Conservation (phyloP, 2,113 vertebrate genomes). For the Aptenodytes patagonicus region DNA sequence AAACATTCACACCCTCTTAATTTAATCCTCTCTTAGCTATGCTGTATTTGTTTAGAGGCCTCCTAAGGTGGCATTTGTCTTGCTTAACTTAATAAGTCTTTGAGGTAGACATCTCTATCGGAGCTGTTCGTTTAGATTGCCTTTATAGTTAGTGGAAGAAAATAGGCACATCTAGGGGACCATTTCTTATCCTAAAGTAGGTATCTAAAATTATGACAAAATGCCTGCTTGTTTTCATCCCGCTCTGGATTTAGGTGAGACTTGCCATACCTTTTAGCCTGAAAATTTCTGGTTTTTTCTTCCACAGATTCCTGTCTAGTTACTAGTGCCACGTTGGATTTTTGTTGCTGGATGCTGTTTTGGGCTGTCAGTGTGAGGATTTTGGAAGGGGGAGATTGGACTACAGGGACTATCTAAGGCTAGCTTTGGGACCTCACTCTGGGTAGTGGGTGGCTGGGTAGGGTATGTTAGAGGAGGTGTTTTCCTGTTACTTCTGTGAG, state of each 20-base stretch:
- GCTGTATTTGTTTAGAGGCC: slow-evolving; percentile 9
- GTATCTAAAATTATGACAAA: not conserved
- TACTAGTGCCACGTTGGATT: not conserved
- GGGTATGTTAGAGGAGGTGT: not conserved
- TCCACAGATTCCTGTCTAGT: not conserved
- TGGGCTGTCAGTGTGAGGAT: not conserved
- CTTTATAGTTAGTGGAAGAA: not conserved
- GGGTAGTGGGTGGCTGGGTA: no score
- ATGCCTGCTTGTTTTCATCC: not conserved
- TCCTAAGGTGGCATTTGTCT: not conserved
- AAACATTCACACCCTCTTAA: slow-evolving; percentile 27
- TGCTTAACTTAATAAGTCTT: not conserved
- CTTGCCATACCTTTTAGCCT: not conserved
- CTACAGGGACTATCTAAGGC: rapidly evolving
- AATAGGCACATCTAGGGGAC: not conserved
- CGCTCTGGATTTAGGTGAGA: not conserved
- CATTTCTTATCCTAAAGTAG: not conserved
- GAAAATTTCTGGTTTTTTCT: not conserved
- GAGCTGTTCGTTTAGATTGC: not conserved
- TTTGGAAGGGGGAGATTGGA: not conserved
- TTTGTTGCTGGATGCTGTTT: not conserved
- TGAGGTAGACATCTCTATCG: not conserved
- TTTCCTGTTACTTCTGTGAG: not conserved
- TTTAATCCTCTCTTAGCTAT: not conserved
- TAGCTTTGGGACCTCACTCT: not conserved